Base-by-base conservation (phyloP, 1,140 invertebrate genomes). In the Choristoneura fumiferana region DNA sequence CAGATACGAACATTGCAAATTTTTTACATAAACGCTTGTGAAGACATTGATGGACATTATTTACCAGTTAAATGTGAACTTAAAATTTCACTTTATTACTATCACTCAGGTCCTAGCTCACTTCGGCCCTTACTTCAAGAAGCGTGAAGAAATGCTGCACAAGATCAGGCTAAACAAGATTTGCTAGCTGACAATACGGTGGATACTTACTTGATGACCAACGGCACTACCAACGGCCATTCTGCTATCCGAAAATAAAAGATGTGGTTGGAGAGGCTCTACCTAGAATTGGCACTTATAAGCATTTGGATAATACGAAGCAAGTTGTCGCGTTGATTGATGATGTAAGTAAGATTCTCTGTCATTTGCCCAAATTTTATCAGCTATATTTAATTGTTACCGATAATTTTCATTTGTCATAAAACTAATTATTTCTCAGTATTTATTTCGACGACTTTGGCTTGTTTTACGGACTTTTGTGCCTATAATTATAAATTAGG, bases 281-380 rank as follows among this genome's bases (percentile, higher is more conserved):
- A 8, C 81, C 92, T 1, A 91, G 92, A 67, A 97, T 99, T 60
- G 95, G 96, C 0, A 83, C 93, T 10, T 99, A 97, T 84, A 95
- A 94, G 59, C 91, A 95, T 39, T 90, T 99, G 60, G 94, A 98
- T 79, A 95, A 95, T 60, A 94, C 92, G 29, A 91, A 98, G 78
- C 98, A 99, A 93, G 97, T 98, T 34, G 97, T 99, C 3, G 98
- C 98, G 1, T 81, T 99, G 0, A 98, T 99, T 72, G 96, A 99
- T 89, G 97, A 99, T 90, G 98, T 98, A 91, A 93, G 93, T 92
- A 45, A 62, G 6, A 29, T 29, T 29, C 6, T 29, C 2, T 45
- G 29, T 56, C 58, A 17, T 40, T 12, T n/a, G n/a, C n/a, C n/a
- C n/a, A n/a, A n/a, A 29, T 45, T 33, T 56, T 58, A 17, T 40